Conservation (phyloP, 2,888 invertebrate species). For the Parascotia fuliginaria region DNA sequence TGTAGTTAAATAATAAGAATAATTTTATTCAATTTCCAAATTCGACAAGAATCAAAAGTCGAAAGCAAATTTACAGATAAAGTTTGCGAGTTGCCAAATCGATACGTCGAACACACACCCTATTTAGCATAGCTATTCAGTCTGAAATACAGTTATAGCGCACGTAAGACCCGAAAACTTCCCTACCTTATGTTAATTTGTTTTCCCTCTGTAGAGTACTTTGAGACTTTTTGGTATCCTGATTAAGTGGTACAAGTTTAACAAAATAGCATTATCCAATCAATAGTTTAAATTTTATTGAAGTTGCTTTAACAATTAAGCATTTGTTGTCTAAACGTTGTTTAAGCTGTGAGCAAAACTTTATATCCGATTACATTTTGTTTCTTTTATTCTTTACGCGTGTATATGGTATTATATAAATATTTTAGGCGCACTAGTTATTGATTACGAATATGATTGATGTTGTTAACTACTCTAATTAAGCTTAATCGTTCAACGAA, state of each 20-base stretch:
- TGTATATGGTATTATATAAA: background rate
- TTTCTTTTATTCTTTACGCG: background rate
- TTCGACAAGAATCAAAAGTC: background rate
- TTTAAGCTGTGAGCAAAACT: constrained; percentile 1
- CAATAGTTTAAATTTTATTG: constrained; percentile 22
- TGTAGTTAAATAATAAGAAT: too few species aligned
- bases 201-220: constrained; percentile 36
- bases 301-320: constrained; percentile 15
- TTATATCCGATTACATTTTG: background rate
- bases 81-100: constrained; percentile 23
- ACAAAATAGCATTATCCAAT: constrained; percentile 39
- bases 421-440: background rate
- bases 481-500: too few species aligned
- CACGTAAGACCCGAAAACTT: constrained; percentile 37
- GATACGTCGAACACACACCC: constrained; percentile 30
- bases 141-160: constrained; percentile 43
- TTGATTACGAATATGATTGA: too few species aligned
- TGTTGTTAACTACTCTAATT: too few species aligned
- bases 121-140: constrained; percentile 41
- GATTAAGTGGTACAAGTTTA: constrained; percentile 35
- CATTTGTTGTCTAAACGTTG: constrained; percentile 8
- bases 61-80: constrained; percentile 1
- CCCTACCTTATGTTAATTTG: constrained; percentile 46
- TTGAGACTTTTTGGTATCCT: constrained; percentile 22
- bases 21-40: too few species aligned